These are phyloP conservation scores for Pandemis corylana DNA, from an alignment of 2,888 invertebrate genomes.

Conservation along the genomic window DNA sequence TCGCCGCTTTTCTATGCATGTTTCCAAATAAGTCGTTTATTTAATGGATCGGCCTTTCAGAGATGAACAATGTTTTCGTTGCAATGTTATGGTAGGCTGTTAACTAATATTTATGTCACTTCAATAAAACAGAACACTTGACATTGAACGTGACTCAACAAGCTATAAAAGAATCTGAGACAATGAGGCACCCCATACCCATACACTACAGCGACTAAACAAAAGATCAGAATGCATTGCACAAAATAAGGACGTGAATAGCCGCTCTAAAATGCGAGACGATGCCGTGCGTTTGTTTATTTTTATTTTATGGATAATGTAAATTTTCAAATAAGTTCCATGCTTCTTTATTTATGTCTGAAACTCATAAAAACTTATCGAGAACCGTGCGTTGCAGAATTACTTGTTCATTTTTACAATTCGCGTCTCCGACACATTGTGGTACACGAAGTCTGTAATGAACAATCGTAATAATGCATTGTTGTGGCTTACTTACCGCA, in stretches of 20 bases:
- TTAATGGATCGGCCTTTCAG: slow-evolving; percentile 33
- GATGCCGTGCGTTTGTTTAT: slow-evolving; percentile 28
- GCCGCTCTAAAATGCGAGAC: slow-evolving; percentile 35
- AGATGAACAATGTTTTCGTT: slow-evolving; percentile 23
- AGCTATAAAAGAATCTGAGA: slow-evolving; percentile 36
- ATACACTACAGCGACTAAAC: slow-evolving; percentile 32
- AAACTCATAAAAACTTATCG: slow-evolving; percentile 21
- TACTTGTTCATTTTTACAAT: slow-evolving; percentile 26
- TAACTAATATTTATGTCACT: slow-evolving; percentile 38
- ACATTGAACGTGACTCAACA: slow-evolving; percentile 39
- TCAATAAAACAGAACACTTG: slow-evolving; percentile 39
- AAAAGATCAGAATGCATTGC: slow-evolving; percentile 38
- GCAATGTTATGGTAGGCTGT: slow-evolving; percentile 29
- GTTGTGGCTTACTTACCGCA: slow-evolving; percentile 38
- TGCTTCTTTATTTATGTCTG: slow-evolving; percentile 28
- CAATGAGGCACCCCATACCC: slow-evolving; percentile 40
- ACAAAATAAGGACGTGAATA: slow-evolving; percentile 35
- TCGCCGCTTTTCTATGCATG: background rate
- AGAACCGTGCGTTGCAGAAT: background rate
- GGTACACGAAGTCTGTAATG: slow-evolving; percentile 29
- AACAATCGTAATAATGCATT: slow-evolving; percentile 35
- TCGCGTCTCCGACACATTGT: slow-evolving; percentile 5
- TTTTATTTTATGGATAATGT: slow-evolving; percentile 25
- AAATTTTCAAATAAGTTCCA: slow-evolving; percentile 18
- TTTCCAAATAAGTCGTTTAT: slow-evolving; percentile 17